Percentiles rank a stretch among this genome's conserved stretches.
These are phyloP conservation scores for Tetrapedia diversipes DNA, from an alignment of 2,888 invertebrate genomes.

Conservation along the genomic window DNA sequence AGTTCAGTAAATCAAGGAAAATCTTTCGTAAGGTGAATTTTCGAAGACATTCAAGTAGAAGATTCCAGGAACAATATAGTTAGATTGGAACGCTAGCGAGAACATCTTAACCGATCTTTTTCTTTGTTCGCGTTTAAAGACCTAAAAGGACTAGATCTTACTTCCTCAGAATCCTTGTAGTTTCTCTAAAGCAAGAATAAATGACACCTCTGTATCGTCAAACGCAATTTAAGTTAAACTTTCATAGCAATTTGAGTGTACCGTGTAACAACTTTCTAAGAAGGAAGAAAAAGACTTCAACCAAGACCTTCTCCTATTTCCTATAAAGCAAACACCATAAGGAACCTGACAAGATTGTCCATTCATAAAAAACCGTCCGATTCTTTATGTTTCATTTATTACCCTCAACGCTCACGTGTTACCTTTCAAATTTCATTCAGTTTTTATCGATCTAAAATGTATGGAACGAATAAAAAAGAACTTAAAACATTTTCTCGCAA, in stretches of 20 bases:
- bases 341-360: neutral
- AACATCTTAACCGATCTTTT: conserved; percentile 1
- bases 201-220: neutral
- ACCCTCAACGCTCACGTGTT: no score
- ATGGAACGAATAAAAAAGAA: no score
- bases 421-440: no score
- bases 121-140: neutral
- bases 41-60: neutral
- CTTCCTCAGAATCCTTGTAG: neutral
- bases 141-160: neutral
- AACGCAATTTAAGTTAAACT: neutral
- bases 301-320: no score
- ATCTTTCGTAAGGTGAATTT: neutral
- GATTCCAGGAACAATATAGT: neutral
- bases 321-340: neutral
- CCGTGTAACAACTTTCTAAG: no score
- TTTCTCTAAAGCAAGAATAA: neutral
- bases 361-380: neutral
- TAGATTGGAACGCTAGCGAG: neutral
- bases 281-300: no score
- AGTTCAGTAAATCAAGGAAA: no score
- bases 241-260: neutral
- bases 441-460: no score
- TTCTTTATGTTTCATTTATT: no score
- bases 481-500: no score